Percentiles rank a stretch among this genome's conserved stretches.
phyloP scores from a whole-genome alignment of 2,888 invertebrate species.

The Synergus laeviventris region DNA sequence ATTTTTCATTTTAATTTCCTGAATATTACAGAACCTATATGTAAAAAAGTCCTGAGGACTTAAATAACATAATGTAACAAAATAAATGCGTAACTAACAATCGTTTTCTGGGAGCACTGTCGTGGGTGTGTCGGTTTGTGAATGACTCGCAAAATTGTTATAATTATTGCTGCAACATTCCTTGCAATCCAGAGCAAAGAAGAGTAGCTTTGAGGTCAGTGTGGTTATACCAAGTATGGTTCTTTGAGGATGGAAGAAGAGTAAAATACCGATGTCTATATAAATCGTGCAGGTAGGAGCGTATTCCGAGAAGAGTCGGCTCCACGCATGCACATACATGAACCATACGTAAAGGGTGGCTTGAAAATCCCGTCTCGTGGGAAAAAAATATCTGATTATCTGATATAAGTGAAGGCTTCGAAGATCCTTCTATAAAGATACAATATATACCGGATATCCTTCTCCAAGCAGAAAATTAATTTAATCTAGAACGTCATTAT shows the following conservation, averaged over 20 bases:
- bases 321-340: neutral
- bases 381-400: conserved; percentile 34
- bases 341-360: neutral
- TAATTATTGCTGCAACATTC: conserved; percentile 42
- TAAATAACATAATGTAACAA: conserved; percentile 15
- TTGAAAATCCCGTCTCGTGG: conserved; percentile 17
- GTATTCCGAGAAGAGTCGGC: neutral
- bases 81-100: conserved; percentile 11
- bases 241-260: conserved; percentile 27
- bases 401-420: conserved; percentile 21
- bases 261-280: conserved; percentile 37
- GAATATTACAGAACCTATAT: too few species aligned
- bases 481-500: neutral
- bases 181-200: conserved; percentile 49
- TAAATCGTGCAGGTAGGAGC: conserved; percentile 25
- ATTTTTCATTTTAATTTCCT: conserved; percentile 15
- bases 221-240: conserved; percentile 41
- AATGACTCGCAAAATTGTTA: neutral
- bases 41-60: neutral
- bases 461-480: neutral
- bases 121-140: conserved; percentile 17
- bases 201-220: conserved; percentile 54
- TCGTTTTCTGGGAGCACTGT: neutral
- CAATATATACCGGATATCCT: conserved; percentile 19
- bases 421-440: conserved; percentile 29